A percentile compares a stretch with the other conserved stretches of the same genome.
These are phyloP conservation scores for Hyles euphorbiae DNA, from an alignment of 1,140 invertebrate species.

Conservation along the genomic window DNA sequence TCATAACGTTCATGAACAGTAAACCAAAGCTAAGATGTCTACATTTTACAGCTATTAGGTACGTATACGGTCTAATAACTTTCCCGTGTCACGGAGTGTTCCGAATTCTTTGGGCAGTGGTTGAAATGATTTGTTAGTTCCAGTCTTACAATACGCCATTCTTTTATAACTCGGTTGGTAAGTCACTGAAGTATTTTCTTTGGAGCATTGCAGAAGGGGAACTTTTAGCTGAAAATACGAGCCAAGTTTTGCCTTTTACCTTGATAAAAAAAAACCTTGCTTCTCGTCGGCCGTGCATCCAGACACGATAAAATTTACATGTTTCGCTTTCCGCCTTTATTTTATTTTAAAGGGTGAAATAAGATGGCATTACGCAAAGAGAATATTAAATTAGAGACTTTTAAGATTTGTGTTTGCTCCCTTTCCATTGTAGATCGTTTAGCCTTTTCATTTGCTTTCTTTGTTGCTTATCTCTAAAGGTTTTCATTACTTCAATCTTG, in stretches of 20 bases:
- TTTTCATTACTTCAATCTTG: too few relatives aligned
- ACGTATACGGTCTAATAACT: slow-evolving; percentile 16
- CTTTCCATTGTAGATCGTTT: too few relatives aligned
- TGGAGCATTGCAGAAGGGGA: slow-evolving; percentile 54
- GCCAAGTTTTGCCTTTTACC: slow-evolving; percentile 62
- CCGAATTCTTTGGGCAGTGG: slow-evolving; percentile 32
- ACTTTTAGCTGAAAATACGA: slow-evolving; percentile 67
- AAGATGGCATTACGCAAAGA: slow-evolving; percentile 65
- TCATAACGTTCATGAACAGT: neutral
- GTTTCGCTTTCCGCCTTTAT: slow-evolving; percentile 68
- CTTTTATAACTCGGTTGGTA: slow-evolving; percentile 60
- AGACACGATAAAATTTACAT: slow-evolving; percentile 73
- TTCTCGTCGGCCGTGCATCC: slow-evolving; percentile 36
- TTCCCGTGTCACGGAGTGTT: slow-evolving; percentile 26
- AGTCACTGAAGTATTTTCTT: slow-evolving; percentile 60
- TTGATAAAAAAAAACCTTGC: slow-evolving; percentile 58
- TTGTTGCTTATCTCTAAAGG: too few relatives aligned
- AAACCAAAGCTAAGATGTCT: neutral
- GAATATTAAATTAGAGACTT: slow-evolving; percentile 72
- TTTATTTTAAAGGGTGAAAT: slow-evolving; percentile 72
- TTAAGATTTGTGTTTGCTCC: slow-evolving; percentile 55
- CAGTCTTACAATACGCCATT: slow-evolving; percentile 44
- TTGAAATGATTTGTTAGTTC: slow-evolving; percentile 60
- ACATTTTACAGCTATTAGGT: neutral
- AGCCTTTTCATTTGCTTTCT: too few relatives aligned